Evolutionary conservation across 2,113 vertebrate genomes (phyloP).

Genomic region (Irena cyanogastra): DNA sequence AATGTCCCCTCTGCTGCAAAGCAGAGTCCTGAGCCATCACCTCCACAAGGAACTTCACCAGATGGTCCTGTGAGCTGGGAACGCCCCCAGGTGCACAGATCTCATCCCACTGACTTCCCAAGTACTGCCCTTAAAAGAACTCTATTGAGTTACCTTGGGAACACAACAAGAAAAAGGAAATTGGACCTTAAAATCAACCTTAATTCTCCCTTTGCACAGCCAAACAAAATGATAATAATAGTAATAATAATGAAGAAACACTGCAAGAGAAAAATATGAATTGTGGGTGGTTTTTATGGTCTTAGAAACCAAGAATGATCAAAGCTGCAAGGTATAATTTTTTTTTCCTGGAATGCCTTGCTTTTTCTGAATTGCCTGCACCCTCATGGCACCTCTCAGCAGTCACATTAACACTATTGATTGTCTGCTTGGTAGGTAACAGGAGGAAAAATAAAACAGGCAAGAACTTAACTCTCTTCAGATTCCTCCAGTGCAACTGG

Average conservation of each 20-base stretch:
- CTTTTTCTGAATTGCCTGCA: neutral
- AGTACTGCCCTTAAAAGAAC: neutral
- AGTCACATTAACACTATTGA: neutral
- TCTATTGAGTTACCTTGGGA: neutral
- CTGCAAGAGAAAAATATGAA: neutral
- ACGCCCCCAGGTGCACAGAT: neutral
- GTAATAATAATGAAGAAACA: neutral
- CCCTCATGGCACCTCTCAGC: neutral
- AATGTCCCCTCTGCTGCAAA: neutral
- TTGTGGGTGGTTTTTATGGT: neutral
- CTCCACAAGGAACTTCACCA: neutral
- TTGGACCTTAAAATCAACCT: neutral
- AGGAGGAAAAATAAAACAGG: neutral
- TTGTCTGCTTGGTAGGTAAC: neutral
- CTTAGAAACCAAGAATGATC: neutral
- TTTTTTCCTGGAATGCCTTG: neutral
- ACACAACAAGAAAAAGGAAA: neutral
- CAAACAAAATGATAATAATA: neutral
- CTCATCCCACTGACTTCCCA: neutral
- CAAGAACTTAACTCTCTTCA: neutral
- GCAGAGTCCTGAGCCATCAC: neutral
- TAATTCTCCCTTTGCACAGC: neutral
- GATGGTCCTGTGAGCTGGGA: neutral
- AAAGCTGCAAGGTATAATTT: neutral
- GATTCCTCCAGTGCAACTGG: neutral